Conservation (phyloP, 92 coral and sea anemone species). For the Heteractis magnifica region DNA sequence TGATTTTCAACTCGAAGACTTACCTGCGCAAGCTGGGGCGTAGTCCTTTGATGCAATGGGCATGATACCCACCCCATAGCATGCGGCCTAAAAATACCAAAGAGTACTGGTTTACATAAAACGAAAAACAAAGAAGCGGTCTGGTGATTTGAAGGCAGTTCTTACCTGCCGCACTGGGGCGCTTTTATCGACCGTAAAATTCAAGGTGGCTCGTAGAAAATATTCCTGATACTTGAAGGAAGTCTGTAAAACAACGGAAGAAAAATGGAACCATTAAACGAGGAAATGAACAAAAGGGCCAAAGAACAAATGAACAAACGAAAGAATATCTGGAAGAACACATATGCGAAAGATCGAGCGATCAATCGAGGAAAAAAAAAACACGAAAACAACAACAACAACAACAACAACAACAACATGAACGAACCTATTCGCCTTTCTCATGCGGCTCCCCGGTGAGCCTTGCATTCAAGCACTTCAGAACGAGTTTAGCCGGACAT, state of each 20-base stretch:
- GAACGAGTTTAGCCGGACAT: too few species aligned
- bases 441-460: not conserved
- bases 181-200: constrained; percentile 74
- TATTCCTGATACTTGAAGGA: constrained; percentile 89
- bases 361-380: not conserved
- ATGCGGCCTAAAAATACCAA: constrained; percentile 72
- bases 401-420: not conserved
- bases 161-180: constrained; percentile 96
- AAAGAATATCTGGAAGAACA: too few species aligned
- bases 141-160: not conserved
- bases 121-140: not conserved
- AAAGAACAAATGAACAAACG: too few species aligned
- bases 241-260: constrained; percentile 35
- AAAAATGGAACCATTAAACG: not conserved
- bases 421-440: not conserved
- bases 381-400: not conserved
- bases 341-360: too few species aligned
- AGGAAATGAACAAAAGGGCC: too few species aligned
- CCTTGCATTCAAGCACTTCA: too few species aligned
- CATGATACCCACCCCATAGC: constrained; percentile 96
- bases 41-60: constrained; percentile 92
- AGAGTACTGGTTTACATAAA: not conserved
- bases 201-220: constrained; percentile 75
- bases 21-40: constrained; percentile 88
- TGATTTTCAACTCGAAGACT: not conserved